These are phyloP conservation scores for Steinernema carpocapsae DNA, from an alignment of 2,888 invertebrate genomes.

Conservation along the genomic window DNA sequence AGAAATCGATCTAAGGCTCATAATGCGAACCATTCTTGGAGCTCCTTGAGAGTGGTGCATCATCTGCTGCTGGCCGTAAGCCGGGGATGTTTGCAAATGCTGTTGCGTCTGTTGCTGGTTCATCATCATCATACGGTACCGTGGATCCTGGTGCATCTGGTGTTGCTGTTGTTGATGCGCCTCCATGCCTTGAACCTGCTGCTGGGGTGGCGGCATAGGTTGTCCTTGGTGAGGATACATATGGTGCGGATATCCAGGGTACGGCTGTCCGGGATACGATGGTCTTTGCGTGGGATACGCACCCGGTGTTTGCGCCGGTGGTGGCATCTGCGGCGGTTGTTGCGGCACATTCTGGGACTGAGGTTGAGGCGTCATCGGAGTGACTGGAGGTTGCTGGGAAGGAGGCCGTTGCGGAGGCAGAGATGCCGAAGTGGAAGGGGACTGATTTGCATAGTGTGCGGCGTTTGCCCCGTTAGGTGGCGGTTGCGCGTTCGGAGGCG, in stretches of 20 bases:
- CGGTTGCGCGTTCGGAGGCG: slow-evolving; percentile 32
- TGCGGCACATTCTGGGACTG: neutral
- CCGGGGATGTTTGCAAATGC: slow-evolving; percentile 9
- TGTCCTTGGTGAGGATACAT: slow-evolving; percentile 31
- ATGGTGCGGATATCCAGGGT: slow-evolving; percentile 24
- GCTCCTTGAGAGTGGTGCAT: slow-evolving; percentile 8
- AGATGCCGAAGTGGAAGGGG: slow-evolving; percentile 14
- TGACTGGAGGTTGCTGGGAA: slow-evolving; percentile 9
- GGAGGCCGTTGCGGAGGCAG: slow-evolving; percentile 18
- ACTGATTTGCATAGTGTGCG: slow-evolving; percentile 29
- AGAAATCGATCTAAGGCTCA: neutral
- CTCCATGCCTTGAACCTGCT: slow-evolving; percentile 10
- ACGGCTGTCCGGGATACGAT: slow-evolving; percentile 5
- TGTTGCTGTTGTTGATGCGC: slow-evolving; percentile 13
- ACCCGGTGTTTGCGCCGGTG: slow-evolving; percentile 11
- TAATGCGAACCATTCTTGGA: slow-evolving; percentile 1
- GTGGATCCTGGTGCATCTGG: slow-evolving; percentile 31
- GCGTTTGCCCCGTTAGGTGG: slow-evolving; percentile 14
- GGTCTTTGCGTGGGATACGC: slow-evolving; percentile 15
- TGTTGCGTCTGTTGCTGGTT: slow-evolving; percentile 29
- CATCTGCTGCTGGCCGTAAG: slow-evolving; percentile 16
- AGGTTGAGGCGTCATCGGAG: slow-evolving; percentile 28
- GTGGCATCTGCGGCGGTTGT: neutral
- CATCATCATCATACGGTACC: slow-evolving; percentile 34
- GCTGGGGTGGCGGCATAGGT: slow-evolving; percentile 29